A percentile compares a stretch with the other conserved stretches of the same genome.
Evolutionary conservation across 2,888 invertebrate species (phyloP).

Genomic region (Axea sp.): DNA sequence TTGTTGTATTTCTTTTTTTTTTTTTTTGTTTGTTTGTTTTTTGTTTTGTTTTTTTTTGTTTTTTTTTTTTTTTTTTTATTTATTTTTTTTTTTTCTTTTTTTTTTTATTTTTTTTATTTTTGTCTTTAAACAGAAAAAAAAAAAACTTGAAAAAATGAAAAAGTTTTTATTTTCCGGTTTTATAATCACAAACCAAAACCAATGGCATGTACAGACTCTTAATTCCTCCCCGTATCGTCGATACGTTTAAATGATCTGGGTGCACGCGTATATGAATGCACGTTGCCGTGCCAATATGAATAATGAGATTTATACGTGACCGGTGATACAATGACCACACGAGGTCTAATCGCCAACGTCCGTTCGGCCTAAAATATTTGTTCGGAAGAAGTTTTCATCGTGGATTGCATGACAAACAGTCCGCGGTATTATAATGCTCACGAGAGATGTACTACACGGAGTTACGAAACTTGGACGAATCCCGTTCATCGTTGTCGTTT

Average conservation of each 20-base stretch:
- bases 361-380: conserved; percentile 58
- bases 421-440: conserved; percentile 26
- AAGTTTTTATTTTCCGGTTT: too few relatives aligned
- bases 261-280: conserved; percentile 42
- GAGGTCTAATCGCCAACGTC: conserved; percentile 51
- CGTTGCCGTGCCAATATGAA: conserved; percentile 50
- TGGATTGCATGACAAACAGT: conserved; percentile 57
- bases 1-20: too few relatives aligned
- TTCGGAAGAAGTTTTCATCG: conserved; percentile 54
- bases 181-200: too few relatives aligned
- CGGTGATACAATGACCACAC: conserved; percentile 43
- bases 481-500: conserved; percentile 35
- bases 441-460: conserved; percentile 38
- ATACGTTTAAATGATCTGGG: conserved; percentile 41
- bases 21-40: too few relatives aligned
- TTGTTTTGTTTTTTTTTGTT: too few relatives aligned
- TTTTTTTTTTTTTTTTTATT: too few relatives aligned
- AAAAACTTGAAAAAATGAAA: too few relatives aligned
- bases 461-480: conserved; percentile 42
- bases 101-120: too few relatives aligned
- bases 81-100: too few relatives aligned
- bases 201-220: too few relatives aligned
- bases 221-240: conserved; percentile 41
- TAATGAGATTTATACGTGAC: conserved; percentile 55
- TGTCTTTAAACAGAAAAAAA: too few relatives aligned